Percentiles rank a stretch among this genome's conserved stretches.
Evolutionary conservation across 2,113 vertebrate species (phyloP).

Genomic region (Leucopternis melanops): DNA sequence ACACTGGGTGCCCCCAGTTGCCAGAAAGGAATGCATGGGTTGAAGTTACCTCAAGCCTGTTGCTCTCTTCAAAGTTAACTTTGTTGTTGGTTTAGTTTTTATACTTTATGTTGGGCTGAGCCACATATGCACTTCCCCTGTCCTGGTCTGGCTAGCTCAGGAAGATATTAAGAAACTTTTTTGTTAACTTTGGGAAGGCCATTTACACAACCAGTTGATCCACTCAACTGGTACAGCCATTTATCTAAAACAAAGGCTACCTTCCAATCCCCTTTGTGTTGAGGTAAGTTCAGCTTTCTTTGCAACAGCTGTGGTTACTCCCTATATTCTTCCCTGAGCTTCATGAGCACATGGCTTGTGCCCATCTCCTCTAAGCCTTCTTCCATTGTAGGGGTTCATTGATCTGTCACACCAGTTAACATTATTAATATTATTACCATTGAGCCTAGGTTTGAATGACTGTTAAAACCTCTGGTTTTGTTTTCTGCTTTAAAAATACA

Average conservation of each 20-base stretch:
- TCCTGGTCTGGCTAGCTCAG: background rate
- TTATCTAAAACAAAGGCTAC: background rate
- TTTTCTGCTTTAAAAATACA: background rate
- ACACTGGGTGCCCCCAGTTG: background rate
- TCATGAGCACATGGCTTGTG: background rate
- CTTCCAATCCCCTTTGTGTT: background rate
- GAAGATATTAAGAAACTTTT: background rate
- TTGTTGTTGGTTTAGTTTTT: background rate
- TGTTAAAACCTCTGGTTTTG: background rate
- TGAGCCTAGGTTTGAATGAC: background rate
- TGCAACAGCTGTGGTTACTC: background rate
- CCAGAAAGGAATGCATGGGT: background rate
- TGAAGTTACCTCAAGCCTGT: background rate
- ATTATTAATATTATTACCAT: background rate
- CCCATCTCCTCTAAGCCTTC: too few relatives aligned
- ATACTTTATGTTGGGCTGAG: background rate
- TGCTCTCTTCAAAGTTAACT: background rate
- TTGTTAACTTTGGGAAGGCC: background rate
- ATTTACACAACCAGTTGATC: background rate
- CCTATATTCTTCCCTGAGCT: background rate
- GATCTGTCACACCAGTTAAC: background rate
- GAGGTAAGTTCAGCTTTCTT: background rate
- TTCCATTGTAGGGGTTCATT: background rate
- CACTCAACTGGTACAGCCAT: background rate
- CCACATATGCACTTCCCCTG: background rate